Base-by-base conservation (phyloP, 2,797 vertebrate genomes). In the Pangasius sanitwongsei region DNA sequence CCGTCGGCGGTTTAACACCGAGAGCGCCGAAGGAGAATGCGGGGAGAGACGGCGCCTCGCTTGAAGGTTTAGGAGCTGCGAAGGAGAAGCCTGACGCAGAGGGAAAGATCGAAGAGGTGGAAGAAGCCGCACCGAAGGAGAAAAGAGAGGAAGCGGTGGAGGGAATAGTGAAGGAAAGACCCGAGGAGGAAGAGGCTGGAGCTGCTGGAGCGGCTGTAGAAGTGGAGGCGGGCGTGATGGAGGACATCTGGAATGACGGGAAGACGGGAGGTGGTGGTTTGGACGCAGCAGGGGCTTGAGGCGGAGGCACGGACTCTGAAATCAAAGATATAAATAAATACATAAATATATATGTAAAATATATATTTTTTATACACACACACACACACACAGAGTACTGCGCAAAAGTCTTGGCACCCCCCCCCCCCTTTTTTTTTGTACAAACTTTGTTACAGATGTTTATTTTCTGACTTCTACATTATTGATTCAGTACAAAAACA, bases 21-120 rank as follows among this genome's bases (percentile, higher is more conserved):
- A 93, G 88, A 3, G 90, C 48, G 31, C 87, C 92, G 72, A 95
- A 94, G 82, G 95, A 94, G 93, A 96, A 96, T 0, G 94, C 93
- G 4, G 95, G 94, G 11, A 89, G 85, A 0, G 91, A 91, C 2
- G 93, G 91, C 2, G 93, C 91, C 1, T 93, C 91, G 2, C 94
- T 92, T 8, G 94, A 90, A 75, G 94, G 93, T 87, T 96, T 95
- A 69, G 94, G 89, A 55, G 92, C 89, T 6, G 48, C 13, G 70
- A 96, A 95, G 2, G 94, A 93, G 88, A 96, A 96, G 53, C 92
- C 25, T 20, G 88, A 69, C 0, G 82, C 31, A 8, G 78, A 61
- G 0, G 94, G 87, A n/a, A 89, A 80, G 12, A 93, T 65, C 20
- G 87, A 94, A 0, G 92, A 90, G 28, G 93, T 87, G 75, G 95